phyloP scores from a whole-genome alignment of 2,113 vertebrate species.

The Collichthys lucidus region DNA sequence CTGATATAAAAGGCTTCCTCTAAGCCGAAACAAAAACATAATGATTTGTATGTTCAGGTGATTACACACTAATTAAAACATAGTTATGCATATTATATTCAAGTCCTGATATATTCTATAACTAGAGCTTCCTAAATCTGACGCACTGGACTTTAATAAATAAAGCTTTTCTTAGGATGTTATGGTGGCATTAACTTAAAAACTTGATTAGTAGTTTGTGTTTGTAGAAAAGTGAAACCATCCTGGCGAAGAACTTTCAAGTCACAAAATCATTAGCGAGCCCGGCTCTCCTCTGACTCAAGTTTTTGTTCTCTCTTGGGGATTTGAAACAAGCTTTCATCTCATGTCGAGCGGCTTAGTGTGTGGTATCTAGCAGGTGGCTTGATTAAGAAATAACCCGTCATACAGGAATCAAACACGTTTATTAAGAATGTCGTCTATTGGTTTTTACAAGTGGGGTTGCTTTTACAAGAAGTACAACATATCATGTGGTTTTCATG shows the following conservation, averaged over 20 bases:
- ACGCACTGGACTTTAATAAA: too few relatives aligned
- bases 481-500: background rate
- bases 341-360: background rate
- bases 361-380: background rate
- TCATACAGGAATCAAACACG: background rate
- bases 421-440: background rate
- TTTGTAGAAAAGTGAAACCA: background rate
- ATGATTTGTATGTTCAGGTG: too few relatives aligned
- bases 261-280: too few relatives aligned
- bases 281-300: background rate
- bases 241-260: background rate
- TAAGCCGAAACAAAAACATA: too few relatives aligned
- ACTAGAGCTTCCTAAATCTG: too few relatives aligned
- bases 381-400: background rate
- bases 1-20: too few relatives aligned
- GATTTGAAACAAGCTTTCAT: background rate
- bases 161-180: too few relatives aligned
- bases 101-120: too few relatives aligned
- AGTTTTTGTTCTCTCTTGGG: background rate
- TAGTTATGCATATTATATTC: too few relatives aligned
- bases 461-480: background rate
- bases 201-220: background rate
- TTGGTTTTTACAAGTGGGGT: too few relatives aligned
- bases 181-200: background rate
- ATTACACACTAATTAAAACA: too few relatives aligned